phyloP scores from a whole-genome alignment of 1,140 invertebrate species.

The Drosophila takahashii region DNA sequence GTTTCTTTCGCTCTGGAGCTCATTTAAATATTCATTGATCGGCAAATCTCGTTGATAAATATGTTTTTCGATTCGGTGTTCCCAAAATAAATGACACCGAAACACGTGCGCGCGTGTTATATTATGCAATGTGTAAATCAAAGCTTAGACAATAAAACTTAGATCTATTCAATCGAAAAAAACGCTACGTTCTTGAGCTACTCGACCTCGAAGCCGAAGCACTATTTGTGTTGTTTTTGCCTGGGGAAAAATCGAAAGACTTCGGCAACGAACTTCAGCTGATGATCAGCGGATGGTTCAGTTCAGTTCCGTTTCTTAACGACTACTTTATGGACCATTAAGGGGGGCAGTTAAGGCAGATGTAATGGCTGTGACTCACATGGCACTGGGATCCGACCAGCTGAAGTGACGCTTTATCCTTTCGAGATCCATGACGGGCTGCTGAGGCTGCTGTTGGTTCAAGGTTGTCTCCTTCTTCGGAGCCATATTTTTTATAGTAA shows the following conservation, averaged over 20 bases:
- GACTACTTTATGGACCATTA: constrained; percentile 52
- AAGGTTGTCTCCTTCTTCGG: constrained; percentile 80
- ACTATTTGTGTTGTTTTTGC: constrained; percentile 35
- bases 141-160: constrained; percentile 11
- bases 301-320: constrained; percentile 60
- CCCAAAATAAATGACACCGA: constrained; percentile 27
- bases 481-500: constrained; percentile 52
- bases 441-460: constrained; percentile 66
- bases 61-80: constrained; percentile 2
- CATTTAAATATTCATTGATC: constrained; percentile 49
- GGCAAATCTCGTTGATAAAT: constrained; percentile 18
- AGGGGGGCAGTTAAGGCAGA: constrained; percentile 3
- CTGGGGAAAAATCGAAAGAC: constrained; percentile 18
- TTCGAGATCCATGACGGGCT: constrained; percentile 75
- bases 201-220: constrained; percentile 51
- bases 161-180: constrained; percentile 26
- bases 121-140: constrained; percentile 31
- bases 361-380: constrained; percentile 68
- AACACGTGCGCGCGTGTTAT: constrained; percentile 27
- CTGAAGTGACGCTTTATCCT: constrained; percentile 82
- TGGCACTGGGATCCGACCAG: constrained; percentile 82
- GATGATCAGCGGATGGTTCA: constrained; percentile 25
- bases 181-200: constrained; percentile 52
- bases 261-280: constrained; percentile 19
- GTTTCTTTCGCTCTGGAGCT: constrained; percentile 3